A percentile compares a stretch with the other conserved stretches of the same genome.
phyloP scores from a whole-genome alignment of 2,888 invertebrate species.

The Polietes domitor region DNA sequence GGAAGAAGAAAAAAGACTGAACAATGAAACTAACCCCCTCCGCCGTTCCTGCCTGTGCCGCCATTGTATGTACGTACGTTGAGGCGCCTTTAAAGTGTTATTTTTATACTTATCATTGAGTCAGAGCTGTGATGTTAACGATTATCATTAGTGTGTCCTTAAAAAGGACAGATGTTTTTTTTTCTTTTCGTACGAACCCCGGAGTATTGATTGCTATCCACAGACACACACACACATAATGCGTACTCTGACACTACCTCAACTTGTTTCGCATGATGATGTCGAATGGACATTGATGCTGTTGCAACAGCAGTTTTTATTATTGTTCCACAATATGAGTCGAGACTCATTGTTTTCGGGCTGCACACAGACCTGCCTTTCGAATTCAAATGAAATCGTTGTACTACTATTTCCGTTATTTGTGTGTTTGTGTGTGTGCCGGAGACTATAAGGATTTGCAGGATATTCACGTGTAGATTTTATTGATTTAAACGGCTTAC shows the following conservation, averaged over 20 bases:
- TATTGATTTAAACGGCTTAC: constrained; percentile 60
- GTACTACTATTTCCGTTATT: not conserved
- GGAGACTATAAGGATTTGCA: constrained; percentile 8
- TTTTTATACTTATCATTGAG: not conserved
- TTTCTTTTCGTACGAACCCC: too few relatives aligned
- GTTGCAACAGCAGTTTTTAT: too few relatives aligned
- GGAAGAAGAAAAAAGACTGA: not conserved
- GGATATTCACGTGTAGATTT: constrained; percentile 37
- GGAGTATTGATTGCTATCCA: too few relatives aligned
- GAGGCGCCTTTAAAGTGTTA: constrained; percentile 40
- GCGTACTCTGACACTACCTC: too few relatives aligned
- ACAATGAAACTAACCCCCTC: constrained; percentile 4
- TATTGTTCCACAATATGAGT: not conserved
- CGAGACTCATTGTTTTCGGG: not conserved
- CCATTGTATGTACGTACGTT: not conserved
- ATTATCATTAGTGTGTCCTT: constrained; percentile 47
- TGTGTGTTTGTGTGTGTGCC: too few relatives aligned
- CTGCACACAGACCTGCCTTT: not conserved
- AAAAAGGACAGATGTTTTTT: constrained; percentile 57
- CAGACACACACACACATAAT: too few relatives aligned
- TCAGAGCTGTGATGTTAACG: constrained; percentile 42
- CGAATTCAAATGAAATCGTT: not conserved
- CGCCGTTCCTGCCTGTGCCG: not conserved
- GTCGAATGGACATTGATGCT: too few relatives aligned
- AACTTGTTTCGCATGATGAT: too few relatives aligned